Evolutionary conservation across 2,888 invertebrate genomes (phyloP), one percentile per base, ranked within the genome.

Genomic region (Drosophila phalerata): DNA sequence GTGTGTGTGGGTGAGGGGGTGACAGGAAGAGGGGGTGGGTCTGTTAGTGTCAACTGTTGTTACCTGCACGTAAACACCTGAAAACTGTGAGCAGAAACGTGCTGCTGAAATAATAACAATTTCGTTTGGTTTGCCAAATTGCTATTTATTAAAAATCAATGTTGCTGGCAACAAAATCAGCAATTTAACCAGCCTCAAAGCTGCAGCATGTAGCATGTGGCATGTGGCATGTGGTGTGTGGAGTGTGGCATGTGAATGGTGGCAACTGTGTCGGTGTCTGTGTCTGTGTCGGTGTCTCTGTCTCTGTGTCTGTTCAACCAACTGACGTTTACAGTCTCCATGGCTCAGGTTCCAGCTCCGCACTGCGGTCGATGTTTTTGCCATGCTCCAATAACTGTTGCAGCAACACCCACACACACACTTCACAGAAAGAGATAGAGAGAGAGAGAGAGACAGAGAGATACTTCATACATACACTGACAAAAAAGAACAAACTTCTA

Each of bases 61-160:
- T 67, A 55, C 53, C 61, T 60, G 66, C 61, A 61, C 55, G 69
- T 69, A 78, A 78, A 77, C 74, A 76, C 55, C 61, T 77, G 67
- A 72, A 63, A 77, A 60, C 77, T 69, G 73, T 69, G 57, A 53
- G 22, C 71, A 34, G 61, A 30, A 63, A 78, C 77, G 78, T 77
- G 78, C 66, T 63, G 77, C 42, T 60, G 73, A 79, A 87, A 82
- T 82, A 84, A 84, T 84, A 79, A 75, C 71, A 84, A 66, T 69
- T 66, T 42, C 68, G 81, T 71, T 79, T 60, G 74, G 79, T 67
- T 87, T 71, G 82, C 69, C 80, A 82, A 84, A 85, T 88, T 82
- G 84, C 85, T 75, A 88, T 84, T 84, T 84, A 84, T 88, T 88
- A 84, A 84, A 84, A 84, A 84, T 85, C 84, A 88, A 84, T 82